Base-by-base conservation (phyloP, 1,140 invertebrate genomes). In the Tetramorium alpestre region DNA sequence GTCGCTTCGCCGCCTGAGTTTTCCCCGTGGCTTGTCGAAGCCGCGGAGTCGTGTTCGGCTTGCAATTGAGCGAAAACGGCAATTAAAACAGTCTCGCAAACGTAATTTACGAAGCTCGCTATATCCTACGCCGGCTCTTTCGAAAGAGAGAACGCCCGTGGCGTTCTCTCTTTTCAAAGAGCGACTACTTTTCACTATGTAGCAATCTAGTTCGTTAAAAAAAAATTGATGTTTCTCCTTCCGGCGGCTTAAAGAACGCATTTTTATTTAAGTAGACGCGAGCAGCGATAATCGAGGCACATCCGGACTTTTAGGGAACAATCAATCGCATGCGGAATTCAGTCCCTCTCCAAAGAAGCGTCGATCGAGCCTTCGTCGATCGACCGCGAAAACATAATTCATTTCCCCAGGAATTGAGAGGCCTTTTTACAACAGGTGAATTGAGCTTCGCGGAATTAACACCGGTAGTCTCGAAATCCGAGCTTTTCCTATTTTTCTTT, bases 391-490 rank as follows among this genome's bases (percentile, higher is more conserved):
- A 28, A 44, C 13, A 16, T 38, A 47, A 82, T 73, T 72, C 2
- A 44, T 70, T 81, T 70, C 6, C 6, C 18, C 38, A 73, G 80
- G 67, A 73, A 73, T 82, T 73, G 80, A 82, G 58, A 47, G 16
- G 6, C 38, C 25, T 38, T 54, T 47, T 33, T 16, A 22, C 25
- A 11, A 58, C 25, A 33, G 7, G 6, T 44, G 60, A 51, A 51
- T 76, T 18, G 54, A 44, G 8, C n/a, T 13, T 60, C 25, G 56
- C 60, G 38, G 28, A 18, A 10, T 49, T 58, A 25, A 72, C 18
- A 28, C 16, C 56, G 54, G 3, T 41, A 44, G 44, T 64, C n/a
- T 41, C 25, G 49, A 58, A 25, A 47, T 75, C 49, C 56, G 70
- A 54, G 38, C 16, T 76, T 85, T 49, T 13, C 28, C 13, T 3